Evolutionary conservation across 2,113 vertebrate genomes (phyloP).

Genomic region (Leucopsar rothschildi): DNA sequence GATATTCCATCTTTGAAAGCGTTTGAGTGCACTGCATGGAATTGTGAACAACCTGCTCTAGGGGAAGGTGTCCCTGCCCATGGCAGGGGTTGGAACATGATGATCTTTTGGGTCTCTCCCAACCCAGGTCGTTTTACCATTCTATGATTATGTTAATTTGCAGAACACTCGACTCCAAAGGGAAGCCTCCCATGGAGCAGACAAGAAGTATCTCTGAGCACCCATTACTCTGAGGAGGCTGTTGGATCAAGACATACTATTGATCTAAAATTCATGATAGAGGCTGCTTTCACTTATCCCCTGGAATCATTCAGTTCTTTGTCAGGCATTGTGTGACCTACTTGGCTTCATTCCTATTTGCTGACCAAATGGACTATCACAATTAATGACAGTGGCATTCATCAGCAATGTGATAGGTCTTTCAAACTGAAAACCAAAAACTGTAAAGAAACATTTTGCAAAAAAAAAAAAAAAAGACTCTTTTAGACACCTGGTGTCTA

Average conservation of each 20-base stretch:
- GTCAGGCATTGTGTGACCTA: rapidly evolving
- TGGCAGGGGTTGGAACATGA: rapidly evolving
- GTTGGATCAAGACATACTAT: neutral
- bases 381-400: neutral
- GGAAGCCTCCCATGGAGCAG: neutral
- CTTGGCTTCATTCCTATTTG: neutral
- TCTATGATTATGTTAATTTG: neutral
- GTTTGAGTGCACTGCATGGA: neutral
- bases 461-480: neutral
- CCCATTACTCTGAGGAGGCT: neutral
- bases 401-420: neutral
- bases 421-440: neutral
- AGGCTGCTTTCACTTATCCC: rapidly evolving
- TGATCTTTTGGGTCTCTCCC: neutral
- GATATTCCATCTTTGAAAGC: too few relatives aligned
- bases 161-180: neutral
- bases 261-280: rapidly evolving
- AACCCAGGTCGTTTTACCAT: too few relatives aligned
- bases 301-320: neutral
- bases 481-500: neutral
- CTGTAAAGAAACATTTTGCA: neutral
- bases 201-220: neutral
- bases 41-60: neutral
- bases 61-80: neutral
- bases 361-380: neutral